Base-by-base conservation (phyloP, 2,113 vertebrate genomes). In the Mustelus asterias region DNA sequence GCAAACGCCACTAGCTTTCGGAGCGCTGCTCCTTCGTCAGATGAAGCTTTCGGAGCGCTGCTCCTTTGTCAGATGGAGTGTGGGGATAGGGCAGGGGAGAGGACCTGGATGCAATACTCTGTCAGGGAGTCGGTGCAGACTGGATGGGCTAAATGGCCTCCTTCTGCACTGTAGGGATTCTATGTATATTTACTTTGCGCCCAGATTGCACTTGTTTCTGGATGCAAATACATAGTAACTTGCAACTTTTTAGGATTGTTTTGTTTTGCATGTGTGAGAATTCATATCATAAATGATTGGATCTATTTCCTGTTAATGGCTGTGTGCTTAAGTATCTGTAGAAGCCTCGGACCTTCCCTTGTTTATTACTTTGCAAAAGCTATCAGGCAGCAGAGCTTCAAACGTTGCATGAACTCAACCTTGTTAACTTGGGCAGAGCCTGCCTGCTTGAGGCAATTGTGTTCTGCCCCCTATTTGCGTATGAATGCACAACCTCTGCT, bases 391-490 rank as follows among this genome's bases (percentile, higher is more conserved):
- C 80, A 41, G 80, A 83, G n/a, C 44, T 89, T 60, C 88, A 7
- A 60, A n/a, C 0, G 33, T 13, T 41, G n/a, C 24, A 33, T 1
- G 29, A 60, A 10, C 14, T 63, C 54, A 8, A 92, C 10, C 60
- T 92, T 92, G 54, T 67, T 63, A 37, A 13, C 26, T 60, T 54
- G 44, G 5, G 88, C 54, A 60, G 26, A 60, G 48, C 60, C 58
- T 18, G 48, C 60, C 58, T 18, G 89, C 60, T 72, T 8, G 94
- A 33, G 94, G 22, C 69, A 69, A 41, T 18, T 44, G 94, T 26
- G 94, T 48, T 48, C 67, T 72, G 94, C 24, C 67, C 67, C 26
- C 69, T 95, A 72, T 95, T 95, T 95, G 37, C 67, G 41, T 44
- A 95, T 48, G 93, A 48, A 72, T 44, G 67, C 20, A 33, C 90